Evolutionary conservation across 1,140 invertebrate genomes (phyloP), one percentile per base, ranked within the genome.

Genomic region (Drosophila guanche): DNA sequence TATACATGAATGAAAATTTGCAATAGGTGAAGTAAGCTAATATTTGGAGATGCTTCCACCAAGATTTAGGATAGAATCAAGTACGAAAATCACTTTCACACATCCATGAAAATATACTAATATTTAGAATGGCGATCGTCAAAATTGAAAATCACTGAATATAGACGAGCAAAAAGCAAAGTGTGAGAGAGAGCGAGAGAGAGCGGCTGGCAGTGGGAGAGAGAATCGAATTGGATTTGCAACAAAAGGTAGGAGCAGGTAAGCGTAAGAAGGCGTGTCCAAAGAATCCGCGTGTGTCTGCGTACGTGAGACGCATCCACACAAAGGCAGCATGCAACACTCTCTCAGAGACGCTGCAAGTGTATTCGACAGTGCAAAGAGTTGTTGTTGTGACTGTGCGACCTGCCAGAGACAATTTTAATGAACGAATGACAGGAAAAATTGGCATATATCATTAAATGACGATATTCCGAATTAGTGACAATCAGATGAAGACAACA

Each of bases 401-500:
- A 12, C 33, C 33, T 37, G 33, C 33, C 33, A 37, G 33, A 1
- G 33, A 37, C 22, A 57, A 77, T 79, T 88, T 70, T 89, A 89
- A 89, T 89, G 76, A 74, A 68, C 55, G 58, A 79, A 88, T 67
- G 79, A 89, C 85, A 75, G 85, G 73, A 59, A 58, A 74, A 89
- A 89, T 89, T 89, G 85, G 85, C 85, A 80, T 69, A 76, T 55
- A 67, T 56, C 69, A 79, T 89, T 89, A 89, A 84, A 89, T 51
- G 66, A 84, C 68, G 59, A 84, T 79, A 76, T 89, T 79, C 61
- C 69, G 86, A 72, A 83, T 83, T 89, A 79, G 79, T 79, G 85
- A 84, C 76, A 84, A 89, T 76, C 65, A 73, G 70, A 89, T 89
- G 76, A 89, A 89, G 84, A 89, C 84, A 76, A 85, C 83, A 78